Evolutionary conservation across 2,888 invertebrate genomes (phyloP).

Genomic region (Caenorhabditis sp.): DNA sequence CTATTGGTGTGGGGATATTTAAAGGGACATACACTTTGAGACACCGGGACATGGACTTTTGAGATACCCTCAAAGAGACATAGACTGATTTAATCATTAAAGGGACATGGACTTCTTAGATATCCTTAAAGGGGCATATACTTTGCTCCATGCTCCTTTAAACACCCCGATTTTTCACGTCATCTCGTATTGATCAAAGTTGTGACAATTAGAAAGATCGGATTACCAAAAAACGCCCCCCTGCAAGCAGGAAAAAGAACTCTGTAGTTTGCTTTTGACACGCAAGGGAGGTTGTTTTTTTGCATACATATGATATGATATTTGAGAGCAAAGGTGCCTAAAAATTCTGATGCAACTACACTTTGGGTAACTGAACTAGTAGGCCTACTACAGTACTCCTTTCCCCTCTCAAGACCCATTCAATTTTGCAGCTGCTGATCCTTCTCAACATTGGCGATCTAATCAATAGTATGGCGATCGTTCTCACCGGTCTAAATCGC

Average conservation of each 20-base stretch:
- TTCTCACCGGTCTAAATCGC: slow-evolving; percentile 57
- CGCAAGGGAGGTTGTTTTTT: not conserved
- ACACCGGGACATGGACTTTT: too few species aligned
- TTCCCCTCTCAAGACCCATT: not conserved
- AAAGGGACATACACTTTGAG: not conserved
- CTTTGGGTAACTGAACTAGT: too few species aligned
- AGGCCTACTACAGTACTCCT: not conserved
- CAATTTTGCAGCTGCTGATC: slow-evolving; percentile 49
- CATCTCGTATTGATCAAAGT: not conserved
- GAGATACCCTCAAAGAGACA: too few species aligned
- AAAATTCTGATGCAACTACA: too few species aligned
- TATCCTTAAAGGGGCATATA: not conserved
- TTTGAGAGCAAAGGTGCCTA: too few species aligned
- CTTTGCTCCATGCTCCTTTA: too few species aligned
- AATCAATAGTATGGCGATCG: slow-evolving; percentile 54
- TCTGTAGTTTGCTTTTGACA: not conserved
- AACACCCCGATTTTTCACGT: not conserved
- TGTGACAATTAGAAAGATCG: not conserved
- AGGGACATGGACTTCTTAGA: not conserved
- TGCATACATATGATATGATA: not conserved
- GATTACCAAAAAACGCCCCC: not conserved
- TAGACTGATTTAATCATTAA: not conserved
- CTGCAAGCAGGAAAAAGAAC: not conserved
- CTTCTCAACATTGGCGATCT: slow-evolving; percentile 53
- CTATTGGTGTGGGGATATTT: too few species aligned